Evolutionary conservation across 1,140 invertebrate genomes (phyloP), one percentile per base, ranked within the genome.

Genomic region (Halesus radiatus): DNA sequence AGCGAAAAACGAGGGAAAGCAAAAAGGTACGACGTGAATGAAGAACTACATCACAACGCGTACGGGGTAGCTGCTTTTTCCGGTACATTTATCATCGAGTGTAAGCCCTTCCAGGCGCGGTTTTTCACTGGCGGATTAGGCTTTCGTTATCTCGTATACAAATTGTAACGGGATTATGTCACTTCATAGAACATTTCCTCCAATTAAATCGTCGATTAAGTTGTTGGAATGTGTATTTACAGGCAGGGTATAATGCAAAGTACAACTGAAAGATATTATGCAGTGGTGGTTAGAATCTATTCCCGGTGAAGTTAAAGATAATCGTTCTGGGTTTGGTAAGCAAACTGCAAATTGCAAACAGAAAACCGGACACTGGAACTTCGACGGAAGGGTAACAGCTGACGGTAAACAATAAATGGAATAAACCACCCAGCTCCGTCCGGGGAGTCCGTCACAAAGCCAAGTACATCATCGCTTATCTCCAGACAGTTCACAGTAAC

Each of bases 31-130:
- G 45, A 32, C 20, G 64, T 26, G 74, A 72, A 74, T 76, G 80
- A 73, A 77, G 76, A 77, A 77, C 75, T 81, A 81, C 75, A 76
- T 78, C 54, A 73, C 64, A 64, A 72, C 76, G 76, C 60, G 29
- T 66, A 18, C 13, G n/a, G 56, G 26, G 68, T 23, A 68, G 75
- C 32, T 72, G 78, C 76, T 77, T 81, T 78, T 81, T 77, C 66
- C 66, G 66, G 80, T 60, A 81, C 80, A 78, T 81, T 81, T 78
- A 76, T 76, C 79, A 62, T 74, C 66, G 73, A 76, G 68, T 66
- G 62, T 29, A 37, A 66, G 26, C 62, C 62, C 32, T 66, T 60
- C 58, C 58, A 60, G 58, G 58, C 58, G 58, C 58, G 58, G 58
- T 20, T 60, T 60, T 60, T 60, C 58, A 60, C 6, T 23, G 22